phyloP scores from a whole-genome alignment of 1,140 invertebrate genomes.

The Cepaea nemoralis region DNA sequence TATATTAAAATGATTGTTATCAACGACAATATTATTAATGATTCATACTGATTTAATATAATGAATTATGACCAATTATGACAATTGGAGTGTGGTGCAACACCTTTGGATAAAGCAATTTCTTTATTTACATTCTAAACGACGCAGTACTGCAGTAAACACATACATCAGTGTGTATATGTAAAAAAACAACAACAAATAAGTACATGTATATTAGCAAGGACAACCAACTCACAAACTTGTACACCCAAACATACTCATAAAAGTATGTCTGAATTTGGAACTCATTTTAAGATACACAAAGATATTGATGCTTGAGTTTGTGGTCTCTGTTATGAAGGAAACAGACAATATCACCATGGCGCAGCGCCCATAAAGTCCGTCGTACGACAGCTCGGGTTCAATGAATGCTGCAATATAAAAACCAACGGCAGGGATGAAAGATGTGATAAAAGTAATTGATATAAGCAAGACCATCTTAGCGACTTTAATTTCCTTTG shows the following conservation, averaged over 20 bases:
- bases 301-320: slow-evolving; percentile 1
- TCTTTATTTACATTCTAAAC: too few species aligned
- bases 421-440: not conserved
- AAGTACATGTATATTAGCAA: too few species aligned
- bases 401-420: not conserved
- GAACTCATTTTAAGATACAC: slow-evolving; percentile 1
- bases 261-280: not conserved
- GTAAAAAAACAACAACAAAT: too few species aligned
- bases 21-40: too few species aligned
- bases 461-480: not conserved
- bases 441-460: not conserved
- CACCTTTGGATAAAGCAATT: too few species aligned
- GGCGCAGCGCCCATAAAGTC: not conserved
- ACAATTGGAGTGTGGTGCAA: too few species aligned
- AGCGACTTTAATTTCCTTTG: not conserved
- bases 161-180: too few species aligned
- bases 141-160: too few species aligned
- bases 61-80: too few species aligned
- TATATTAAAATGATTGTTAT: too few species aligned
- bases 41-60: too few species aligned
- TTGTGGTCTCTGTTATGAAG: not conserved
- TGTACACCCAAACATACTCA: not conserved
- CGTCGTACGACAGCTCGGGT: not conserved
- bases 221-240: too few species aligned
- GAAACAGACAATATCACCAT: not conserved